phyloP scores from a whole-genome alignment of 2,888 invertebrate species.

The Pharmacophagus antenor region DNA sequence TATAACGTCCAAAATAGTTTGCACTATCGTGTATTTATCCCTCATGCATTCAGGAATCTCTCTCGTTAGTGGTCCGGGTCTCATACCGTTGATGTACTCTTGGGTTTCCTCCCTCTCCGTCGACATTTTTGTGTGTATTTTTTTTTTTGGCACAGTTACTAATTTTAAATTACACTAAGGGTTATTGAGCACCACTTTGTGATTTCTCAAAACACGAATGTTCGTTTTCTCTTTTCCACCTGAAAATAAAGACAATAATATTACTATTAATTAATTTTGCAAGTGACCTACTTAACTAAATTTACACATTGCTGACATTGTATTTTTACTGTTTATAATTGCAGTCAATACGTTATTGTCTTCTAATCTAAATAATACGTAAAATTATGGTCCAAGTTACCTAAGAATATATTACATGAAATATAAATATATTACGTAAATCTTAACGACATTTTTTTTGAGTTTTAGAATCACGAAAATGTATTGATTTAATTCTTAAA shows the following conservation, averaged over 20 bases:
- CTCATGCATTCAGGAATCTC: constrained; percentile 76
- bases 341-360: not conserved
- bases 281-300: constrained; percentile 9
- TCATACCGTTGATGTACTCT: constrained; percentile 68
- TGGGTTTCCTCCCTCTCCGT: constrained; percentile 64
- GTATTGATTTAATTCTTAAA: too few species aligned
- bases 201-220: constrained; percentile 7
- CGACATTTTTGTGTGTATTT: too few species aligned
- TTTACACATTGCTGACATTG: constrained; percentile 6
- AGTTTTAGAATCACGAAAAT: too few species aligned
- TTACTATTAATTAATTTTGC: constrained; percentile 6
- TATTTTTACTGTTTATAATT: constrained; percentile 5
- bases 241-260: constrained; percentile 23
- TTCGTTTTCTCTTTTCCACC: constrained; percentile 19
- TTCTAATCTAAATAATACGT: not conserved
- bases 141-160: constrained; percentile 36
- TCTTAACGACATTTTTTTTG: too few species aligned
- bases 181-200: constrained; percentile 30
- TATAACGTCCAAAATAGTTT: constrained; percentile 79
- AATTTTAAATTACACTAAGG: constrained; percentile 12
- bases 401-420: too few species aligned
- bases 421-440: too few species aligned
- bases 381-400: not conserved
- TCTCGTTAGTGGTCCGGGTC: constrained; percentile 67
- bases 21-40: constrained; percentile 74